Conservation (phyloP, 2,113 vertebrate species). For the Etia nguti region DNA sequence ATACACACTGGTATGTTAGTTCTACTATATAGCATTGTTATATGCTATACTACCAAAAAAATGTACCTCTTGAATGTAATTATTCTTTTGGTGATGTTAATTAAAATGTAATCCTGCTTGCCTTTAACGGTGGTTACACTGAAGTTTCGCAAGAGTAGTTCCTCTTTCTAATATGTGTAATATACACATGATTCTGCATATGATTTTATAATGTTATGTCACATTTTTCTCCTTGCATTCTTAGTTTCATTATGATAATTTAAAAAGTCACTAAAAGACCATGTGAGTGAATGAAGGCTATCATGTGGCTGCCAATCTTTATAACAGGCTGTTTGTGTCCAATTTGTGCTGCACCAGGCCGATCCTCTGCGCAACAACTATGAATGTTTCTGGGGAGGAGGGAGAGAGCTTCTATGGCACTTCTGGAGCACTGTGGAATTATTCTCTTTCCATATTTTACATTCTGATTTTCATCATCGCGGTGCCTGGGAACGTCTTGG, state of each 20-base stretch:
- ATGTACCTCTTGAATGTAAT: background rate
- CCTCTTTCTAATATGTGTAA: background rate
- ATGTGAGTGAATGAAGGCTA: background rate
- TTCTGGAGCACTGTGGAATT: constrained; percentile 23
- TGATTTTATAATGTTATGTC: background rate
- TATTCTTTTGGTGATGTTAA: background rate
- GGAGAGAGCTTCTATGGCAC: background rate
- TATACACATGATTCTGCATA: background rate
- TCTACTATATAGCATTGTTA: background rate
- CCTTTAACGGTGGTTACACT: background rate
- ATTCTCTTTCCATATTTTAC: constrained; percentile 60
- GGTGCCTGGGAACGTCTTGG: constrained; percentile 64
- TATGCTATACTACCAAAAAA: background rate
- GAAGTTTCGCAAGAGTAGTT: background rate
- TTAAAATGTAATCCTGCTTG: background rate
- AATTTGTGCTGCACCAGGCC: constrained; percentile 13
- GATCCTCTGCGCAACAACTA: background rate
- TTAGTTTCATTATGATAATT: background rate
- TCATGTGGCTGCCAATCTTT: background rate
- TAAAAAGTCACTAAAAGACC: background rate
- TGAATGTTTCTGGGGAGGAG: constrained; percentile 36
- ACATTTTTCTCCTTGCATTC: background rate
- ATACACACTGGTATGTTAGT: background rate
- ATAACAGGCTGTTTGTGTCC: background rate
- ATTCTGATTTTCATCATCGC: constrained; percentile 61